Base-by-base conservation (phyloP, 2,888 invertebrate species). In the Scaptomyza caliginosa region DNA sequence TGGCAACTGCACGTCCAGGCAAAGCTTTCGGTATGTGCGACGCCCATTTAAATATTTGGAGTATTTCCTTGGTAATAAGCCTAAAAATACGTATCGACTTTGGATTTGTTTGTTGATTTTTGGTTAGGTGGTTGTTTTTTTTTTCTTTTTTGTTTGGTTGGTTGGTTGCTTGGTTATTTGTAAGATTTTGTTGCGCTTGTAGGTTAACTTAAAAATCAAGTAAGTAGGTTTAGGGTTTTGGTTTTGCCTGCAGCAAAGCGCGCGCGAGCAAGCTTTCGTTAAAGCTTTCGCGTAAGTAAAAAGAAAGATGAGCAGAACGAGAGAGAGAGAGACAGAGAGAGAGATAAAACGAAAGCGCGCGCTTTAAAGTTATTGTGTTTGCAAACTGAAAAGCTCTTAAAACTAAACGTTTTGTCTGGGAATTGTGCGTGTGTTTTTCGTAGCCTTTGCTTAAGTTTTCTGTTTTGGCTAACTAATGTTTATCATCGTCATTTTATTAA, bases 21-120 rank as follows among this genome's bases (percentile, higher is more conserved):
- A 88, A 80, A 88, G 84, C 88, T 88, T 86, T 87, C 65, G 72
- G 56, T 46, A 51, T 69, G 60, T 55, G 69, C 55, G 67, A 49
- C 49, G 38, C 59, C 46, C 8, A 45, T 28, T 19, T n/a, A 5
- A 2, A 45, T 49, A 55, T 34, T 52, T 59, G 36, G 50, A 38
- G 24, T 19, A 64, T 34, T 59, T 77, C 69, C 70, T 86, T 86
- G 75, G 43, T 43, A 74, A 81, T 87, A 89, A 91, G 90, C 90
- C 90, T 90, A 91, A 90, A 90, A 90, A 91, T 90, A 91, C 90
- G 90, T 90, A 90, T 90, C 89, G 90, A 90, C 90, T 91, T 90
- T 90, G 90, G 90, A 91, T 77, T 77, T 82, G 74, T 78, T 73
- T 81, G 46, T 73, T 76, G 75, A 67, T 67, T 71, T 48, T 48